Conservation (phyloP, 2,113 vertebrate species). For the Struthio camelus region DNA sequence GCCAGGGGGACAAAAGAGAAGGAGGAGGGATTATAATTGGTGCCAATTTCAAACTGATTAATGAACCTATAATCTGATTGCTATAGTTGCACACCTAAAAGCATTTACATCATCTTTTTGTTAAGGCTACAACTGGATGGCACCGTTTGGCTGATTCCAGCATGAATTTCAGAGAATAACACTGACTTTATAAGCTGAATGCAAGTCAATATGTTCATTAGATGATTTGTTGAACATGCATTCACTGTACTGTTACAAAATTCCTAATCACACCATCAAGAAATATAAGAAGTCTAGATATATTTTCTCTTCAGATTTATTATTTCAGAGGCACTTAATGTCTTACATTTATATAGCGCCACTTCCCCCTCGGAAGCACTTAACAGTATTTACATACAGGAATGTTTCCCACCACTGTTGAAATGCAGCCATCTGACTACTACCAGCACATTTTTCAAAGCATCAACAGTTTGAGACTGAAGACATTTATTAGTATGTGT, state of each 20-base stretch:
- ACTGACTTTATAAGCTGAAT: background rate
- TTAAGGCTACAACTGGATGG: background rate
- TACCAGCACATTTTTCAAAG: conserved; percentile 34
- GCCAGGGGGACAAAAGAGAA: background rate
- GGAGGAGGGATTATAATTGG: background rate
- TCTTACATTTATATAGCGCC: conserved; percentile 67
- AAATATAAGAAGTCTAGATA: background rate
- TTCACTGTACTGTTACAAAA: background rate
- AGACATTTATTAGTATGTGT: background rate
- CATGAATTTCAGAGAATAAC: background rate
- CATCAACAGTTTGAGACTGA: conserved; percentile 24
- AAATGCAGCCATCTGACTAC: conserved; percentile 49
- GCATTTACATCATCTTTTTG: background rate
- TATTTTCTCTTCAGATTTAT: conserved; percentile 58
- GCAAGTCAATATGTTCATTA: fast-evolving
- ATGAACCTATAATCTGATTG: background rate
- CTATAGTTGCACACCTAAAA: background rate
- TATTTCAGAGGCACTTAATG: conserved; percentile 74
- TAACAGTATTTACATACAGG: conserved; percentile 69
- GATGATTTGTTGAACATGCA: background rate
- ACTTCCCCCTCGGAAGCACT: conserved; percentile 46
- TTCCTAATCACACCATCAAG: background rate
- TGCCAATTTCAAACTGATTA: background rate
- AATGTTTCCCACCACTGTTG: conserved; percentile 53
- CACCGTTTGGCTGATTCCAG: background rate